These are phyloP conservation scores for Rhabdornis inornatus DNA, from an alignment of 2,113 vertebrate species.

Conservation along the genomic window DNA sequence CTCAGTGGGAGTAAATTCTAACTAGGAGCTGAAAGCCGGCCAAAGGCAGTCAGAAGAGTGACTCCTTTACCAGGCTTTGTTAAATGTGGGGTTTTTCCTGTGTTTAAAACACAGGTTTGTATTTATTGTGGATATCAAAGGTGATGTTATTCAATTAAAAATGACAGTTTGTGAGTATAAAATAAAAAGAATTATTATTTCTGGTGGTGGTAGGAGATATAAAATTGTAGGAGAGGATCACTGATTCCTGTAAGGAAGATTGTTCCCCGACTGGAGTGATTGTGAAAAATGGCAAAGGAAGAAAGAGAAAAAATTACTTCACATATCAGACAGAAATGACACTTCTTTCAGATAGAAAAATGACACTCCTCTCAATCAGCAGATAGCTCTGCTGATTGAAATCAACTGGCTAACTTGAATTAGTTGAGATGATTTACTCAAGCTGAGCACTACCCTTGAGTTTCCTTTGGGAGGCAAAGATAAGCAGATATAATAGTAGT, in stretches of 20 bases:
- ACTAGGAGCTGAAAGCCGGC: background rate
- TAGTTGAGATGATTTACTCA: background rate
- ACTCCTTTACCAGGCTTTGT: background rate
- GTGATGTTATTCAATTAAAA: background rate
- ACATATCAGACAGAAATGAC: background rate
- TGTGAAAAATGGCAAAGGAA: background rate
- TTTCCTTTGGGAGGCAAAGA: background rate
- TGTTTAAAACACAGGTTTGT: background rate
- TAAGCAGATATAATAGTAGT: background rate
- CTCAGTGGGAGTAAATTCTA: background rate
- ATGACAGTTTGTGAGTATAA: background rate
- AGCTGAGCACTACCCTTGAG: background rate
- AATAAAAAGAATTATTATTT: background rate
- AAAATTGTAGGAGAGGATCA: background rate
- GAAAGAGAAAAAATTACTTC: background rate
- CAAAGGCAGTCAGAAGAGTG: background rate
- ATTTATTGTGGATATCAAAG: background rate
- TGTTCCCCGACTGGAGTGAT: background rate
- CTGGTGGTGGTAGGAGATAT: background rate
- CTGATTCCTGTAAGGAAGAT: background rate
- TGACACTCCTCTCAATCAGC: background rate
- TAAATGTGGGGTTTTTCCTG: accelerated
- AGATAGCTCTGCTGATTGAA: background rate
- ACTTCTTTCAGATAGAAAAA: background rate
- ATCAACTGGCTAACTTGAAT: background rate